Percentiles rank a stretch among this genome's conserved stretches.
These are phyloP conservation scores for Griposia aprilina DNA, from an alignment of 2,888 invertebrate genomes.

Conservation along the genomic window DNA sequence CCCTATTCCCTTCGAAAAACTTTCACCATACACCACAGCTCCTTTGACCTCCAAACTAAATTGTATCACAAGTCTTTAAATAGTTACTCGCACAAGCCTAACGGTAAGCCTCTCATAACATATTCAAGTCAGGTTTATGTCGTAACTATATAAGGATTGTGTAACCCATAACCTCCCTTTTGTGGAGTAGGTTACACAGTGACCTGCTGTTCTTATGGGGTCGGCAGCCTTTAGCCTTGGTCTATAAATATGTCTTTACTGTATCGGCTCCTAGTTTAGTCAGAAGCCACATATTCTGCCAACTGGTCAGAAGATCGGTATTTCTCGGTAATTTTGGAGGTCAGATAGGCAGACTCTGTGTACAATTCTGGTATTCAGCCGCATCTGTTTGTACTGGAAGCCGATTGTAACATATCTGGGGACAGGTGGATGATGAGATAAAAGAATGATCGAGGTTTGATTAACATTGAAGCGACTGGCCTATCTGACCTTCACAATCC, in stretches of 20 bases:
- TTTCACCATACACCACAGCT: conserved; percentile 4
- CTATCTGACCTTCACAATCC: neutral
- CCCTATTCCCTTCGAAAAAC: neutral
- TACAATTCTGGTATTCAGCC: neutral
- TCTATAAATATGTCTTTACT: neutral
- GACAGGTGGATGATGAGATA: too few species aligned
- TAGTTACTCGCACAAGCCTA: conserved; percentile 15
- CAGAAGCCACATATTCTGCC: neutral
- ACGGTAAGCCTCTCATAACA: conserved; percentile 14
- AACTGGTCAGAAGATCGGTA: neutral
- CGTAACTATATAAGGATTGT: conserved; percentile 59
- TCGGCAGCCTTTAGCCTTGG: conserved; percentile 47
- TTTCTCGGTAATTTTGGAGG: neutral
- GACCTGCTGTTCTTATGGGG: conserved; percentile 42
- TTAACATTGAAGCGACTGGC: too few species aligned
- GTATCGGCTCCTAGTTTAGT: neutral
- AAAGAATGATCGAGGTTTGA: too few species aligned
- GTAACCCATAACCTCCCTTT: conserved; percentile 65
- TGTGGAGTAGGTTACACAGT: conserved; percentile 62
- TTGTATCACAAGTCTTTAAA: conserved; percentile 20
- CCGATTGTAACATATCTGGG: too few species aligned
- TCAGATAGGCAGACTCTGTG: neutral
- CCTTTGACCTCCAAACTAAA: conserved; percentile 25
- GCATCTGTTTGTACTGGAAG: neutral
- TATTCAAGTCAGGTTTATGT: conserved; percentile 38